Conservation (phyloP, 2,797 vertebrate species). For the Artibeus lituratus region DNA sequence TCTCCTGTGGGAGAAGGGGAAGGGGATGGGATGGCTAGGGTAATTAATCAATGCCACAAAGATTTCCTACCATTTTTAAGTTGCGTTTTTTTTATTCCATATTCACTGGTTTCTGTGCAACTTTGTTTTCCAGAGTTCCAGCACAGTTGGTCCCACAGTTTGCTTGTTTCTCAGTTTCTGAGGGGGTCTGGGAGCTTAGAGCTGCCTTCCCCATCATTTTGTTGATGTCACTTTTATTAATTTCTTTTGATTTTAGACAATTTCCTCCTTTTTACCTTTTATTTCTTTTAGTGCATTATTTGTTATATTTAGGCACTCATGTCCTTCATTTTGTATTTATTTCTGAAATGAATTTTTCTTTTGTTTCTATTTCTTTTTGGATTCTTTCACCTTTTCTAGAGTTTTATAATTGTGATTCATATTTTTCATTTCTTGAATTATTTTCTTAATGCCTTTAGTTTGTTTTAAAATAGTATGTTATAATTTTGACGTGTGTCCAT, state of each 20-base stretch:
- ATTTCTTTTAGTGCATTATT: constrained; percentile 13
- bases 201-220: not conserved
- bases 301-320: not conserved
- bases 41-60: constrained; percentile 21
- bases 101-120: not conserved
- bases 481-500: constrained; percentile 12
- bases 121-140: not conserved
- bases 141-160: not conserved
- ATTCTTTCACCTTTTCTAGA: not conserved
- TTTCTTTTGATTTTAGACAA: not conserved
- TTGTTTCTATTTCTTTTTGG: not conserved
- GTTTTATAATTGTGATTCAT: constrained; percentile 25
- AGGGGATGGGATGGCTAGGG: not conserved
- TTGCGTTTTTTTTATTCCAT: constrained; percentile 3
- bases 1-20: not conserved
- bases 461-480: constrained; percentile 29
- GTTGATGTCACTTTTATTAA: not conserved
- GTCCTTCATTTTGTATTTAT: constrained; percentile 29
- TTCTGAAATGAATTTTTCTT: constrained; percentile 11
- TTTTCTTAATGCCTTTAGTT: constrained; percentile 32
- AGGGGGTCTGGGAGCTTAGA: not conserved
- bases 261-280: not conserved
- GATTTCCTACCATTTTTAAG: not conserved
- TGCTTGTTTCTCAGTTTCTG: constrained; percentile 13
- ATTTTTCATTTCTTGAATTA: not conserved